Base-by-base conservation (phyloP, 1,140 invertebrate species). In the Papilio xuthus region DNA sequence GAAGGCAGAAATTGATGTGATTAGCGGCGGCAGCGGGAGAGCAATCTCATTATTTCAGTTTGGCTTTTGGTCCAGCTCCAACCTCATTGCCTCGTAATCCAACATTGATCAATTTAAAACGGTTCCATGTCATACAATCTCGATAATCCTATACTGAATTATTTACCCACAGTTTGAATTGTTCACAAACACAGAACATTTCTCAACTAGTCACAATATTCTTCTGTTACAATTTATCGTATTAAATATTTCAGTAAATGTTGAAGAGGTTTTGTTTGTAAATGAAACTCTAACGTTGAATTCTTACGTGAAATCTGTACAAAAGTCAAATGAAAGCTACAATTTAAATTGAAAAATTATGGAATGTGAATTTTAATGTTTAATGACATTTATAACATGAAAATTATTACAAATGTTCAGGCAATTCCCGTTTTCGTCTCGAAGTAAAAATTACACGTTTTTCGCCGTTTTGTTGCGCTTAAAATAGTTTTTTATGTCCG, bases 21-120 rank as follows among this genome's bases (percentile, higher is more conserved):
- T 28, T 28, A 28, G 60, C 26, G 26, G 13, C 60, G 26, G 18
- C 18, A 53, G 50, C 7, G 50, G 50, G 50, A 18, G n/a, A n/a
- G n/a, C 50, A 53, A 67, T 67, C 60, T 28, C 60, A 67, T 67
- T 67, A 67, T 67, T 67, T 28, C 60, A 67, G 26, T 67, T 28
- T 15, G 60, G 26, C 60, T 63, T 67, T 60, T 67, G 60, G 23
- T 67, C 60, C 60, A 7, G 60, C 26, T 67, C 60, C 60, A 67
- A 67, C 26, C 60, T 67, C 60, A 28, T 67, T 10, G 26, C 10
- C 12, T 67, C 26, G 56, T 53, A 53, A 60, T 60, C 56, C 56
- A 20, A 26, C 23, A 60, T 67, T 67, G 60, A 67, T 67, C 26
- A 67, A 67, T 67, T 67, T 67, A 15, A 67, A 67, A 67, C 12